Conservation (phyloP, 2,113 vertebrate species). For the Corythornis cristatus region DNA sequence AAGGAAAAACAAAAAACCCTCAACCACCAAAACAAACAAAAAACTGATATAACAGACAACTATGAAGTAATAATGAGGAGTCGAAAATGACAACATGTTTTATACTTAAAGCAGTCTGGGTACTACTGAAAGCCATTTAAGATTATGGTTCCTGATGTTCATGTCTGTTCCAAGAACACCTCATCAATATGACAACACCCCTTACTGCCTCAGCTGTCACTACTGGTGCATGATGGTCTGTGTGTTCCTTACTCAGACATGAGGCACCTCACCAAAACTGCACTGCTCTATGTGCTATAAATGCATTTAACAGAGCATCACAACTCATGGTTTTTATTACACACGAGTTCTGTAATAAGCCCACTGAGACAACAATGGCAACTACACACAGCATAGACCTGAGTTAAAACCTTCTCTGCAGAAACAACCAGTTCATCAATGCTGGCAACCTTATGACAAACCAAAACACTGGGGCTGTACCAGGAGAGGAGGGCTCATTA, state of each 20-base stretch:
- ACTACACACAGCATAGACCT: neutral
- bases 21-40: no score
- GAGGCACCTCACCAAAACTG: neutral
- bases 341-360: neutral
- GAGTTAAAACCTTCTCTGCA: neutral
- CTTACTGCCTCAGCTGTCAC: neutral
- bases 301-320: neutral
- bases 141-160: neutral
- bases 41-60: neutral
- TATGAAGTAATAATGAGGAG: neutral
- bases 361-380: neutral
- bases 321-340: neutral
- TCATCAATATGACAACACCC: neutral
- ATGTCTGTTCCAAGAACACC: neutral
- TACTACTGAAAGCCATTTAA: neutral
- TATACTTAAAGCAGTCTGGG: neutral
- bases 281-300: neutral
- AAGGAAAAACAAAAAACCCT: no score
- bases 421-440: neutral
- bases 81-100: neutral
- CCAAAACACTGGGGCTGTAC: neutral
- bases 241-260: neutral
- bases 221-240: no score
- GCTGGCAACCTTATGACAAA: neutral
- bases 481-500: neutral